Base-by-base conservation (phyloP, 2,113 vertebrate genomes). In the Pao palembangensis region DNA sequence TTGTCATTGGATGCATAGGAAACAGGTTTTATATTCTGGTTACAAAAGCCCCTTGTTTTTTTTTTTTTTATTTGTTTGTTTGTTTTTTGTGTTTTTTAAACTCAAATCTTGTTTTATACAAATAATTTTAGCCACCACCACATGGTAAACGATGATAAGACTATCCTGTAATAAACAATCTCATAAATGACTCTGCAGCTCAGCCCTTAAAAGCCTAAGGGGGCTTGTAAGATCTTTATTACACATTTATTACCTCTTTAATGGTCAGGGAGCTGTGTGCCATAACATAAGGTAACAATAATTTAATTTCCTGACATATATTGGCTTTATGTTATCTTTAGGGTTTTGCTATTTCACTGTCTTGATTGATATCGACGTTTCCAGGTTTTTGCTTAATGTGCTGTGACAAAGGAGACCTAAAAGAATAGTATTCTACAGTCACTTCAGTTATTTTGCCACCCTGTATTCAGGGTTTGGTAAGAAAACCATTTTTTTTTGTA, bases 231-330 rank as follows among this genome's bases (percentile, higher is more conserved):
- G 79, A 64, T 73, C 84, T 86, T 88, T 85, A 86, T 89, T 89
- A 89, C 82, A 89, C 80, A 73, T 88, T 90, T 91, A 90, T 88
- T 88, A 89, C 83, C 71, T 55, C 54, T 85, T 89, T 89, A 88
- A 90, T 88, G 79, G 74, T 64, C 53, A 58, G 67, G 62, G 60
- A 75, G 83, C 71, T 78, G 61, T 71, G 75, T 87, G 81, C 71
- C 75, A 78, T 82, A 79, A 79, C 73, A 85, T 82, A 70, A 82
- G 80, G 76, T 69, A 78, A 75, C 72, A 71, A 61, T 79, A 75
- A 83, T 84, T 74, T 77, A 76, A 84, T 81, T 83, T 70, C 57
- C 62, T 80, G 80, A 85, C 81, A 75, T 75, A 79, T 83, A 85
- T 73, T 79, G 75, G 54, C 51, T 67, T 78, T 58, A 71, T 67